phyloP scores from a whole-genome alignment of 2,888 invertebrate species.

The Patella ulyssiponensis region DNA sequence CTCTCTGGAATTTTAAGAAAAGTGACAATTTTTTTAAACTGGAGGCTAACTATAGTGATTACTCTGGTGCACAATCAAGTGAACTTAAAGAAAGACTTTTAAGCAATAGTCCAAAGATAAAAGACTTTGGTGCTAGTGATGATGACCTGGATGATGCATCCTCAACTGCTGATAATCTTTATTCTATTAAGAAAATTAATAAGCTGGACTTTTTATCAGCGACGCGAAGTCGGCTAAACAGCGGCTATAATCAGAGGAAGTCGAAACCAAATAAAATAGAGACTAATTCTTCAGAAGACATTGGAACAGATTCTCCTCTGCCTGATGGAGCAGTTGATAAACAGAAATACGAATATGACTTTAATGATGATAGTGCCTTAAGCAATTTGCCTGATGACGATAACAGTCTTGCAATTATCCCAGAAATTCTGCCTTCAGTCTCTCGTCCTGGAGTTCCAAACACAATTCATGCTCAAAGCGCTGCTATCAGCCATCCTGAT shows the following conservation, averaged over 20 bases:
- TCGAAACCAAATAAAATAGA: background rate
- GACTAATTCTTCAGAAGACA: background rate
- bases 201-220: background rate
- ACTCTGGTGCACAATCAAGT: background rate
- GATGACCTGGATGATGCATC: background rate
- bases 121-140: background rate
- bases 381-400: background rate
- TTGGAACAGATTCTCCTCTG: background rate
- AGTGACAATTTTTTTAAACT: background rate
- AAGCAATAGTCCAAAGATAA: background rate
- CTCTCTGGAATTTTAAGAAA: background rate
- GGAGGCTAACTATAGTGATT: background rate
- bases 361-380: slow-evolving; percentile 1
- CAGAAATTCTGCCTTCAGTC: background rate
- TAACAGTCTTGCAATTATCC: background rate
- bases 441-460: slow-evolving; percentile 6
- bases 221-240: background rate
- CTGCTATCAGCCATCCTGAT: slow-evolving; percentile 16
- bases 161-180: background rate
- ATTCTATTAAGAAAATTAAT: background rate
- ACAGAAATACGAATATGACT: background rate
- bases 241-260: background rate
- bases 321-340: background rate
- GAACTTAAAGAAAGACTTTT: slow-evolving; percentile 5
- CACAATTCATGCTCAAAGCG: slow-evolving; percentile 13